Conservation (phyloP, 2,888 invertebrate genomes). For the Coenonympha arcania region DNA sequence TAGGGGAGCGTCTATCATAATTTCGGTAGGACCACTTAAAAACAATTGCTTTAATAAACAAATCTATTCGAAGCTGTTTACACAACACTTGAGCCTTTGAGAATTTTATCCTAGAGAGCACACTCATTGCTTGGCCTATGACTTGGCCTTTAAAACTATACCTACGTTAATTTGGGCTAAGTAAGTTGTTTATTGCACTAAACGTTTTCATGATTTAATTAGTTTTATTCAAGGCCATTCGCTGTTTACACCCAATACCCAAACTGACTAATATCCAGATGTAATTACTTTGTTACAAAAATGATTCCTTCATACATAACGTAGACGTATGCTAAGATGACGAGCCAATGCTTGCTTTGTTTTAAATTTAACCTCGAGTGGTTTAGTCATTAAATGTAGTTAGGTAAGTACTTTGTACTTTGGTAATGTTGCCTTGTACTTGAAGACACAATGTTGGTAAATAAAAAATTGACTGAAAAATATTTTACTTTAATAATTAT, state of each 20-base stretch:
- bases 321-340: not conserved
- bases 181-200: not conserved
- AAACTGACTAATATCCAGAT: not conserved
- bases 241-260: slow-evolving; percentile 1
- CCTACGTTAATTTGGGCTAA: not conserved
- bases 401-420: too few relatives aligned
- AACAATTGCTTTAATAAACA: slow-evolving; percentile 28
- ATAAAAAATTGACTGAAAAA: too few relatives aligned
- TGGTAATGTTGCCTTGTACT: too few relatives aligned
- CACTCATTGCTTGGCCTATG: too few relatives aligned
- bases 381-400: not conserved
- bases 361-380: not conserved
- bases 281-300: not conserved
- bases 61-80: not conserved
- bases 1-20: slow-evolving; percentile 46
- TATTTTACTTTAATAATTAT: too few relatives aligned
- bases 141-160: not conserved
- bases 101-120: too few relatives aligned
- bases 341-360: not conserved
- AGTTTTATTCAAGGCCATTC: slow-evolving; percentile 9
- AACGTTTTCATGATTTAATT: slow-evolving; percentile 14
- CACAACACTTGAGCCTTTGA: too few relatives aligned
- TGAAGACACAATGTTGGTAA: too few relatives aligned
- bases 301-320: not conserved
- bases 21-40: slow-evolving; percentile 39